Evolutionary conservation across 2,888 invertebrate genomes (phyloP), one percentile per base, ranked within the genome.

Genomic region (Sepioteuthis lessoniana): DNA sequence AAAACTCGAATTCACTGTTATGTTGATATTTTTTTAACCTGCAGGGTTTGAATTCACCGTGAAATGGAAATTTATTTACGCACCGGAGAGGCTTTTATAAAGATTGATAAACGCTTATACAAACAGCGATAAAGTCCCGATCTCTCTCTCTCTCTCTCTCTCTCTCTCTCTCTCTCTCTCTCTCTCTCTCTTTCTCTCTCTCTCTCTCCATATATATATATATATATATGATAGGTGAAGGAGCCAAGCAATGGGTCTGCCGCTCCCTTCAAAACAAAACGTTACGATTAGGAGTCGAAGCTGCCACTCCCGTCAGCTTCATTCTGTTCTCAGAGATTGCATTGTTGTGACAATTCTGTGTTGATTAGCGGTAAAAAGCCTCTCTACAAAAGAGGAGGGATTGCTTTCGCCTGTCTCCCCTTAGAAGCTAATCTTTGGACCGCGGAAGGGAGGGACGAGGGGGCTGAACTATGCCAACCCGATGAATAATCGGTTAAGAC

Each of bases 401-500:
- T n/a, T 35, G 35, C 25, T n/a, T 19, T 35, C 35, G 76, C 76
- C n/a, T n/a, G 3, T 16, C 76, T 13, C 76, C n/a, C 76, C n/a
- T 31, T n/a, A 16, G 76, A 76, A 76, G 35, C n/a, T 76, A 76
- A 76, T 35, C n/a, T 76, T n/a, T 76, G 76, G n/a, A 19, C 7
- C n/a, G 25, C 76, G n/a, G n/a, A 13, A 76, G 35, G 35, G 16
- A 10, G 4, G 13, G 16, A n/a, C 42, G 76, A 1, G 16, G 76
- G 16, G 35, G 16, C 76, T 76, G 76, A 13, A 76, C n/a, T n/a
- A n/a, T 76, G 76, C 76, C 13, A 10, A 76, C 76, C 31, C 76
- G 76, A 76, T 76, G 76, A 76, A 76, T 76, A 76, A 76, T n/a
- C 76, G 76, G 35, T n/a, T 76, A 76, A 76, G 76, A 76, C n/a